Evolutionary conservation across 1,140 invertebrate species (phyloP).

Genomic region (Megalonaias nervosa): DNA sequence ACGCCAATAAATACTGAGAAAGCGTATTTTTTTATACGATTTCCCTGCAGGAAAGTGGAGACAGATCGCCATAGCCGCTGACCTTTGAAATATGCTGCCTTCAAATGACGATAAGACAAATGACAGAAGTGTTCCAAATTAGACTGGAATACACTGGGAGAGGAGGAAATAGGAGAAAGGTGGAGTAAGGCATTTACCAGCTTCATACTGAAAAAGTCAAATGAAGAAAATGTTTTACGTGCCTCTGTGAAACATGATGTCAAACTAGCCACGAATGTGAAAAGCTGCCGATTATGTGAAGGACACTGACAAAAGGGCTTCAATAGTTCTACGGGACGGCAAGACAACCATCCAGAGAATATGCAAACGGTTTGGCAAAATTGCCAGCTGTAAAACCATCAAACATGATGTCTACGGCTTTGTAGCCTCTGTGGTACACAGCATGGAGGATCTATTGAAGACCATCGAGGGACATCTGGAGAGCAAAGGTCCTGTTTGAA

Average conservation of each 20-base stretch:
- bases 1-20: constrained; percentile 6
- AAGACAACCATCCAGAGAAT: constrained; percentile 34
- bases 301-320: constrained; percentile 26
- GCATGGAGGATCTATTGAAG: constrained; percentile 40
- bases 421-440: constrained; percentile 37
- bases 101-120: constrained; percentile 16
- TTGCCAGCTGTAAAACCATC: too few relatives aligned
- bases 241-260: constrained; percentile 46
- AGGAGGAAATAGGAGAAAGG: constrained; percentile 32
- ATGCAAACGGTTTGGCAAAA: constrained; percentile 26
- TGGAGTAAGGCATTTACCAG: constrained; percentile 33
- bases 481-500: constrained; percentile 35
- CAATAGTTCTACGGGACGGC: constrained; percentile 37
- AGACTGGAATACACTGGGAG: constrained; percentile 47
- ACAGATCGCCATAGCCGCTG: constrained; percentile 43
- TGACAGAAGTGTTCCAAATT: constrained; percentile 31
- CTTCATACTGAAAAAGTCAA: background rate
- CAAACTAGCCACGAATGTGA: constrained; percentile 32
- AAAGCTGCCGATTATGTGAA: constrained; percentile 41
- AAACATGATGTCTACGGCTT: background rate
- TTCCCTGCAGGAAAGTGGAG: constrained; percentile 43
- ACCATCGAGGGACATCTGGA: constrained; percentile 29
- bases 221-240: constrained; percentile 23
- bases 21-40: too few relatives aligned
- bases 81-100: constrained; percentile 3